A percentile compares a stretch with the other conserved stretches of the same genome.
These are phyloP conservation scores for Brachionus plicatilis DNA, from an alignment of 1,140 invertebrate species.

Conservation along the genomic window DNA sequence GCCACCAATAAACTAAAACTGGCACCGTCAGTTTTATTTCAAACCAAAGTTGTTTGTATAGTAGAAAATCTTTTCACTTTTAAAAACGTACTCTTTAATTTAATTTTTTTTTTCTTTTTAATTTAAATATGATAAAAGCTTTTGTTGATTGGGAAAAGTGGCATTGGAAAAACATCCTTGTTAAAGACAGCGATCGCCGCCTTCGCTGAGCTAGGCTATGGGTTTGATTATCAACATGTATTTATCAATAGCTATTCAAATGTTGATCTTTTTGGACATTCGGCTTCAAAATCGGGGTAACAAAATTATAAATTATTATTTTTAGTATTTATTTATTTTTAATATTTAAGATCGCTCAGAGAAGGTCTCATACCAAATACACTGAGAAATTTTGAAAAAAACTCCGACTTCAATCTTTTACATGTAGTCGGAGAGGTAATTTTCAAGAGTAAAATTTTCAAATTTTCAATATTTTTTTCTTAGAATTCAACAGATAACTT, in stretches of 20 bases:
- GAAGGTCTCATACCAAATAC: slow-evolving; percentile 26
- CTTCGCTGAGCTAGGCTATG: not conserved
- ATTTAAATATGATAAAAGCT: not conserved
- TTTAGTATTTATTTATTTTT: not conserved
- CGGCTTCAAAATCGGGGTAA: not conserved
- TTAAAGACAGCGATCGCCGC: slow-evolving; percentile 4
- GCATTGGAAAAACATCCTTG: slow-evolving; percentile 24
- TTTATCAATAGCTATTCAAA: slow-evolving; percentile 32
- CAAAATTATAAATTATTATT: not conserved
- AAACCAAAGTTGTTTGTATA: slow-evolving; percentile 10
- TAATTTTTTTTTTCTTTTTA: not conserved
- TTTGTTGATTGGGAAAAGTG: slow-evolving; percentile 15
- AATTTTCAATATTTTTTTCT: not conserved
- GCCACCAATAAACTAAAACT: slow-evolving; percentile 7
- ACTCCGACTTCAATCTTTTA: not conserved
- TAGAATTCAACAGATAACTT: not conserved
- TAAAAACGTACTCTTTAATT: slow-evolving; percentile 12
- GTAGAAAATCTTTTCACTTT: slow-evolving; percentile 24
- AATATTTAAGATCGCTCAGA: not conserved
- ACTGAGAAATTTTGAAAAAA: slow-evolving; percentile 17
- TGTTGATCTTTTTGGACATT: slow-evolving; percentile 1
- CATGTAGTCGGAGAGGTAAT: slow-evolving; percentile 23
- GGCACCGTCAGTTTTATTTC: slow-evolving; percentile 14
- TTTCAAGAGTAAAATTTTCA: not conserved
- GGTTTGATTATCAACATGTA: not conserved